These are phyloP conservation scores for Contarinia nasturtii DNA, from an alignment of 1,140 invertebrate species.

Conservation along the genomic window DNA sequence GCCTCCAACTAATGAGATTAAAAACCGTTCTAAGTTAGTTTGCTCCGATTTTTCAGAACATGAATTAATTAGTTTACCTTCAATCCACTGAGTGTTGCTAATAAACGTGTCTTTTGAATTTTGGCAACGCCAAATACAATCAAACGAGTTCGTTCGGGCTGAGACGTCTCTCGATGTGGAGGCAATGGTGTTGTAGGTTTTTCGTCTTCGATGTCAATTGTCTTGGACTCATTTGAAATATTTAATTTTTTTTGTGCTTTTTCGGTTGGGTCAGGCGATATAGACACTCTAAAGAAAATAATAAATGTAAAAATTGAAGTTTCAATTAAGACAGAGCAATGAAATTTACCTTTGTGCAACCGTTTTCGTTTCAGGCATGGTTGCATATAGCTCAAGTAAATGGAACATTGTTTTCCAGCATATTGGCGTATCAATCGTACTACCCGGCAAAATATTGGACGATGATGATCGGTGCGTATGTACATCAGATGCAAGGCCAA, in stretches of 20 bases:
- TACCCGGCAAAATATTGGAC: background rate
- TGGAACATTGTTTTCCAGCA: conserved; percentile 93
- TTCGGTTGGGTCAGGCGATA: conserved; percentile 22
- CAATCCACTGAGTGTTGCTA: conserved; percentile 80
- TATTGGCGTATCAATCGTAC: conserved; percentile 35
- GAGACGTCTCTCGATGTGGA: conserved; percentile 15
- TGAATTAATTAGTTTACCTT: conserved; percentile 55
- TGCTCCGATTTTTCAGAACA: background rate
- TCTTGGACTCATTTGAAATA: background rate
- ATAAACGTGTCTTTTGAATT: conserved; percentile 67
- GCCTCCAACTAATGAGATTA: conserved; percentile 13
- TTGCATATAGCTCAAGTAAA: conserved; percentile 79
- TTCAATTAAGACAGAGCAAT: background rate
- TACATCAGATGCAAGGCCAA: background rate
- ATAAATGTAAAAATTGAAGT: background rate
- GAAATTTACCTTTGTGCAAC: conserved; percentile 23
- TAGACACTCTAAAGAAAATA: conserved; percentile 26
- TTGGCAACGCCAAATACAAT: conserved; percentile 65
- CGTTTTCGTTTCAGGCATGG: conserved; percentile 85
- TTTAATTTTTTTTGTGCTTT: conserved; percentile 16
- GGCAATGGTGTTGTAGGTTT: conserved; percentile 31
- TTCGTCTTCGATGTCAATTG: conserved; percentile 20
- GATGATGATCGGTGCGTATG: background rate
- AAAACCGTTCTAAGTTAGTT: background rate
- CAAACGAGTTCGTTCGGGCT: conserved; percentile 17